Percentiles rank a stretch among this genome's conserved stretches.
Evolutionary conservation across 2,888 invertebrate genomes (phyloP).

Genomic region (Drosophila subsilvestris): DNA sequence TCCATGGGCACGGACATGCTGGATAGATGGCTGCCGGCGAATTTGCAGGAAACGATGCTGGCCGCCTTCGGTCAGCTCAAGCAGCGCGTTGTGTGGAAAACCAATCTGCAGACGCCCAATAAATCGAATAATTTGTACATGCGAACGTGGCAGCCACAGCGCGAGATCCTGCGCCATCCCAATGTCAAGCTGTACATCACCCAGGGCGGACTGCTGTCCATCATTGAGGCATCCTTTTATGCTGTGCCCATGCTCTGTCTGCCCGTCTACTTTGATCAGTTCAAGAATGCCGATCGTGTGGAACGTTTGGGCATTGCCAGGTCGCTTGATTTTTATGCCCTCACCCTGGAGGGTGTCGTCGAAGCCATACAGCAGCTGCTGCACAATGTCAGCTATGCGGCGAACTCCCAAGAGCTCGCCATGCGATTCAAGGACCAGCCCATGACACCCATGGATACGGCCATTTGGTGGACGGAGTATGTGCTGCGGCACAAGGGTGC

Average conservation of each 20-base stretch:
- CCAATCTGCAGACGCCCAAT: conserved; percentile 68
- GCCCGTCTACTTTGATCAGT: conserved; percentile 85
- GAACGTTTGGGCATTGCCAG: conserved; percentile 63
- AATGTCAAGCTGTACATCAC: conserved; percentile 84
- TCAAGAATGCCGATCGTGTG: conserved; percentile 83
- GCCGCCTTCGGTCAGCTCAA: conserved; percentile 40
- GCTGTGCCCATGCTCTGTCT: conserved; percentile 85
- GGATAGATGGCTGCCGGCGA: conserved; percentile 56
- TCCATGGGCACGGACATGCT: conserved; percentile 82
- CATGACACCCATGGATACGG: conserved; percentile 74
- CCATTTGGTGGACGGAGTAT: conserved; percentile 82
- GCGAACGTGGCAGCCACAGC: conserved; percentile 82
- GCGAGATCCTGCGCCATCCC: conserved; percentile 84
- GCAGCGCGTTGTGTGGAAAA: conserved; percentile 82
- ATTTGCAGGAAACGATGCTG: conserved; percentile 48
- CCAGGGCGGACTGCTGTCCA: conserved; percentile 84
- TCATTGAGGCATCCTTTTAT: conserved; percentile 84
- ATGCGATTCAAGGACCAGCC: conserved; percentile 79
- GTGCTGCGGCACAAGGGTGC: conserved; percentile 82
- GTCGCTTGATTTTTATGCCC: neutral
- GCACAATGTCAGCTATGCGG: conserved; percentile 54
- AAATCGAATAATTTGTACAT: conserved; percentile 68
- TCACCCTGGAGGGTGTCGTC: conserved; percentile 76
- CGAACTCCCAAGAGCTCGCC: conserved; percentile 61
- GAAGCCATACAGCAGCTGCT: conserved; percentile 60